Base-by-base conservation (phyloP, 2,113 vertebrate genomes). In the Phylloscopus whistleri region DNA sequence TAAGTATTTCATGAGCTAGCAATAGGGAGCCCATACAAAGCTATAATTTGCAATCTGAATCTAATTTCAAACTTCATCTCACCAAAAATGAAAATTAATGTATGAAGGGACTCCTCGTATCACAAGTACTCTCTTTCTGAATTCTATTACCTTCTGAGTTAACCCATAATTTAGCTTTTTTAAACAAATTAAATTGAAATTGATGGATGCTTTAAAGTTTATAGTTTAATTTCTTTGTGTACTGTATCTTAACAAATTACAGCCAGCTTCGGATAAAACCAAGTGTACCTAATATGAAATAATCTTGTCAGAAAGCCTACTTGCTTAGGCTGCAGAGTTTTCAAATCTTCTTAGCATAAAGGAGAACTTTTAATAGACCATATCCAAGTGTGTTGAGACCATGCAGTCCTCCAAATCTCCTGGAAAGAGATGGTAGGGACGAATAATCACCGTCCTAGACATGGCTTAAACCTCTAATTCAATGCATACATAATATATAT, bases 21-120 rank as follows among this genome's bases (percentile, higher is more conserved):
- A 95, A 96, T 89, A 85, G 98, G 97, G 94, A 94, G 92, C 84
- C 95, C 83, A 90, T 95, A 97, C 92, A 97, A 96, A 98, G 96
- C 95, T 97, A 93, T 97, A 97, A 98, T 98, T 98, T 97, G 95
- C 96, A 97, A 98, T 98, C 97, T 95, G 96, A 97, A 97, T 97
- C 97, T 97, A 97, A 98, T 98, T 98, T 98, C 96, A 96, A 97
- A 96, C 94, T 96, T 98, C 94, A 97, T 97, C 96, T 97, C 96
- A 93, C 96, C 93, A 96, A 96, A 97, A 97, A 97, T 93, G 88
- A 97, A 98, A 98, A 98, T 97, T 97, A 98, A 97, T 97, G 94
- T 95, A 91, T 88, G 90, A 96, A 96, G 94, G 94, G 94, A 94
- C 76, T 97, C 82, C 77, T 55, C 83, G 41, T 82, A 92, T 92